These are phyloP conservation scores for Anguilla rostrata DNA, from an alignment of 2,113 vertebrate genomes.

Conservation along the genomic window DNA sequence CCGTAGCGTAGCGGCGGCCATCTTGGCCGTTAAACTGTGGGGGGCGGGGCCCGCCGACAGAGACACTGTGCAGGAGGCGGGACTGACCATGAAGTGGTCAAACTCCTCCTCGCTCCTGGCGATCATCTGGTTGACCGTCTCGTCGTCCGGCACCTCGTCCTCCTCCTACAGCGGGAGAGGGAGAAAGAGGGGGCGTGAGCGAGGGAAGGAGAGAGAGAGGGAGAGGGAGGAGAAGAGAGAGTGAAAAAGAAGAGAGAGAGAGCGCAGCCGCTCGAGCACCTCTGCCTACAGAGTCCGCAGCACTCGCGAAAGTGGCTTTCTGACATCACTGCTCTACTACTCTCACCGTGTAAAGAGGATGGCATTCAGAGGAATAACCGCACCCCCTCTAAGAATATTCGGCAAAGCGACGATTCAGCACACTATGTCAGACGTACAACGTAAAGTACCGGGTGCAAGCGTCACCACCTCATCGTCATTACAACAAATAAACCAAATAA, in stretches of 20 bases:
- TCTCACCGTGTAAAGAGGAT: too few relatives aligned
- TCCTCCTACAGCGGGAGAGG: conserved; percentile 76
- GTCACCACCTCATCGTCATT: too few relatives aligned
- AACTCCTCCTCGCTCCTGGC: conserved; percentile 95
- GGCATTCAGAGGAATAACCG: too few relatives aligned
- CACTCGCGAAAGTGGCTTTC: neutral
- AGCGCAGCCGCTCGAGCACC: neutral
- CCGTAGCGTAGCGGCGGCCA: neutral
- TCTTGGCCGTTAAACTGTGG: neutral
- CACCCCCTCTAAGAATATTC: too few relatives aligned
- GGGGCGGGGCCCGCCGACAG: neutral
- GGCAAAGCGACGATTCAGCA: too few relatives aligned
- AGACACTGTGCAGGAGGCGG: neutral
- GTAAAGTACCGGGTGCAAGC: too few relatives aligned
- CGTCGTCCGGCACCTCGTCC: conserved; percentile 92
- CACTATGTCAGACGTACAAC: too few relatives aligned
- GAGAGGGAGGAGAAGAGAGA: too few relatives aligned
- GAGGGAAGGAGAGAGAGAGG: neutral
- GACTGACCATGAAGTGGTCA: conserved; percentile 91
- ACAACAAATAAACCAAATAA: too few relatives aligned
- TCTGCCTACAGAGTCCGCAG: neutral
- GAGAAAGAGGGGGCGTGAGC: neutral
- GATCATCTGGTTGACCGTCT: conserved; percentile 98
- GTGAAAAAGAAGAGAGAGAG: conserved; percentile 11
- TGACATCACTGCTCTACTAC: neutral